phyloP scores from a whole-genome alignment of 2,888 invertebrate species.

The Calameuta idolon region DNA sequence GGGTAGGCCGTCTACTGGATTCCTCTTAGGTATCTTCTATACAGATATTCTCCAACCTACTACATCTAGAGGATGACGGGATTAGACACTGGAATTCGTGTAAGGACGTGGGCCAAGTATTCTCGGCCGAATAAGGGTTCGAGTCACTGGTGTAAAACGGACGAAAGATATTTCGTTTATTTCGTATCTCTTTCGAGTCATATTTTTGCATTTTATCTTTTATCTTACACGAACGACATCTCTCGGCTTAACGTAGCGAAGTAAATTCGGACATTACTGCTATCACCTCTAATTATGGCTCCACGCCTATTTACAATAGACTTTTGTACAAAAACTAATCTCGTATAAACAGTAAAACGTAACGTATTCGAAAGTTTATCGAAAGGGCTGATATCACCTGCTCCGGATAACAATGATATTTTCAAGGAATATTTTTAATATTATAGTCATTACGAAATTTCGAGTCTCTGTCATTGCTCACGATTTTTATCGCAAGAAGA shows the following conservation, averaged over 20 bases:
- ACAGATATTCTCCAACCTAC: background rate
- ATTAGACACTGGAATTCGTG: background rate
- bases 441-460: background rate
- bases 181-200: conserved; percentile 42
- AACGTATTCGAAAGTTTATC: background rate
- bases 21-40: background rate
- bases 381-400: background rate
- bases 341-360: conserved; percentile 53
- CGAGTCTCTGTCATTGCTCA: background rate
- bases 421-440: background rate
- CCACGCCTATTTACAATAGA: conserved; percentile 58
- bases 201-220: conserved; percentile 5
- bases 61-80: background rate
- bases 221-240: conserved; percentile 32
- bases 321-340: conserved; percentile 59
- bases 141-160: conserved; percentile 52
- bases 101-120: conserved; percentile 10
- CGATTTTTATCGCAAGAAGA: background rate
- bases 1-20: background rate
- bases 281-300: conserved; percentile 45
- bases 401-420: background rate
- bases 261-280: conserved; percentile 49
- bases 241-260: conserved; percentile 37
- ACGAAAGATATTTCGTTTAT: conserved; percentile 54
- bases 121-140: background rate